Base-by-base conservation (phyloP, 1,140 invertebrate genomes). In the Drosophila trapezifrons region DNA sequence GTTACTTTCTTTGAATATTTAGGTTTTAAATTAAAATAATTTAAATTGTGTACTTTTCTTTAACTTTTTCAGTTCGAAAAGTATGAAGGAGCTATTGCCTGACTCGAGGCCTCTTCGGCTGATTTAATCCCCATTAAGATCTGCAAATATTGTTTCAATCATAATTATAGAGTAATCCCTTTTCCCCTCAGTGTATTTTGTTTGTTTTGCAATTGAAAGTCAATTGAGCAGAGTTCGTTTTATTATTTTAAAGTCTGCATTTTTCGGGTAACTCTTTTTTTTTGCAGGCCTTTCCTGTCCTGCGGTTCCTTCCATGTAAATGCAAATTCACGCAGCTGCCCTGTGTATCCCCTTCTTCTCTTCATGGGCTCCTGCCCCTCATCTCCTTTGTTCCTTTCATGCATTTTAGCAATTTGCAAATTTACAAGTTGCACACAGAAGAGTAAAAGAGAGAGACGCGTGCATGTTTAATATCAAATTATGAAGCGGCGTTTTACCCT, bases 391-490 rank as follows among this genome's bases (percentile, higher is more conserved):
- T 63, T 69, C 58, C 82, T 81, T 76, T 86, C 83, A 79, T 83
- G 83, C 76, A 66, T 86, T 82, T 87, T 70, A 80, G 83, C 83
- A 87, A 87, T 87, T 87, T 87, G 84, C 83, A 87, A 87, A 87
- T 89, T 87, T 87, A 87, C 83, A 87, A 87, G 83, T 83, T 86
- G 76, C 75, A 87, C 74, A 63, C 67, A 76, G 56, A 40, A 18
- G 69, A 18, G 51, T 4, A 57, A 71, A 15, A 38, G 67, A 56
- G 32, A 29, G 51, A 37, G 17, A 57, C 72, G 73, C 60, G 62
- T 81, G 83, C 83, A 86, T 86, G 83, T 86, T 86, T 86, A 82
- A 86, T 86, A 87, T 79, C 79, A 82, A 86, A 86, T 86, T 86
- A 86, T 86, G 83, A 87, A 87, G 80, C 66, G 66, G 78, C 79